Evolutionary conservation across 1,140 invertebrate genomes (phyloP), one percentile per base, ranked within the genome.

Genomic region (Anagrus nilaparvatae): DNA sequence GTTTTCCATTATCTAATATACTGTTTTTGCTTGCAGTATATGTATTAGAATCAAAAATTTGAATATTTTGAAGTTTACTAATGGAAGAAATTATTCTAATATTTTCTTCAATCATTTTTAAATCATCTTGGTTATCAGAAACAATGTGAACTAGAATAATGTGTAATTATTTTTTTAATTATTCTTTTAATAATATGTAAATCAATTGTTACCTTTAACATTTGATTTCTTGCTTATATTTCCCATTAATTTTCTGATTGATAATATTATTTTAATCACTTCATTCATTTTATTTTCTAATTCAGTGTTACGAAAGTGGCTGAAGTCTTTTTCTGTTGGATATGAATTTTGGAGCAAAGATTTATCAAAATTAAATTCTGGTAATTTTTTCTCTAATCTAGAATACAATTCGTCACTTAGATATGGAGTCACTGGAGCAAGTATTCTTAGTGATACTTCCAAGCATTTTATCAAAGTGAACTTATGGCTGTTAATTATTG

Each of bases 381-480:
- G 58, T 61, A 71, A 42, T 69, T 58, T 63, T 18, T 56, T 42
- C 3, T 86, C 81, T 47, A 96, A 74, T 58, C 78, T 73, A 40
- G 79, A 76, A 53, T 86, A 92, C 18, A 99, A 67, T 68, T 97
- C 89, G 52, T 95, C 84, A 2, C 84, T 77, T 5, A 98, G 52
- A 60, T 84, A 92, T 2, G 96, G 89, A 78, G 96, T 93, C 49
- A 97, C 79, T 3, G 94, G 93, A 33, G 82, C 74, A 29, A 96
- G 57, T 33, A 84, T 72, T 53, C 84, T 74, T 4, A 98, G 60
- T 1, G 78, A 81, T 30, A 77, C 77, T 54, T 91, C 85, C 5
- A 94, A 60, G 56, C 81, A 84, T 31, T 73, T 76, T 13, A 79
- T 71, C 14, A 96, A 62, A 1, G 79, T 76, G 51, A 73, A 72